Evolutionary conservation across 2,113 vertebrate species (phyloP).

Genomic region (Lophochroa leadbeateri): DNA sequence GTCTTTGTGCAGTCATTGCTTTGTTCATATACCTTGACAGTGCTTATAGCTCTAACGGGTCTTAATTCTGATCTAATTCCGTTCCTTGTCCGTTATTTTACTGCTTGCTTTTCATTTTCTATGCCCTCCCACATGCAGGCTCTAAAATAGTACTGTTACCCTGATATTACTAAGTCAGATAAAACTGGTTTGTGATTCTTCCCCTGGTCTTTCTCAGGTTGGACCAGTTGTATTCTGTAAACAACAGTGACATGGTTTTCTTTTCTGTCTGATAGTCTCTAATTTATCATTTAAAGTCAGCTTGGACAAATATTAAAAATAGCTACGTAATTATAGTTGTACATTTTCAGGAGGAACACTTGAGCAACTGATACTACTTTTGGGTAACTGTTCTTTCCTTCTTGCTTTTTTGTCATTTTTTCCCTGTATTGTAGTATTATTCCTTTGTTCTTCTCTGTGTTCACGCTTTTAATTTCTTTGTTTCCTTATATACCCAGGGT

Average conservation of each 20-base stretch:
- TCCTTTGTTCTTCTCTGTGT: background rate
- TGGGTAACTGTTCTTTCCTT: background rate
- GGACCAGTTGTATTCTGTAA: background rate
- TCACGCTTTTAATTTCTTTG: background rate
- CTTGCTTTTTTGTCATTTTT: background rate
- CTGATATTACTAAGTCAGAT: conserved; percentile 31
- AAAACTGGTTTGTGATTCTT: conserved; percentile 29
- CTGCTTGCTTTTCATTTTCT: conserved; percentile 59
- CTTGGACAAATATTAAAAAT: background rate
- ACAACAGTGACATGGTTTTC: background rate
- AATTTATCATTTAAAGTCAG: background rate
- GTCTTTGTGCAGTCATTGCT: background rate
- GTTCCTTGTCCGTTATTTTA: conserved; percentile 61
- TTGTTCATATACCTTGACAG: conserved; percentile 38
- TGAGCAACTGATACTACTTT: background rate
- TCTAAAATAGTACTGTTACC: conserved; percentile 24
- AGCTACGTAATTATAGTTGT: background rate
- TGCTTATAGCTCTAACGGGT: conserved; percentile 24
- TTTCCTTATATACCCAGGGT: background rate
- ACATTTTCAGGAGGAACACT: background rate
- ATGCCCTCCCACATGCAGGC: conserved; percentile 9
- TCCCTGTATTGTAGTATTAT: background rate
- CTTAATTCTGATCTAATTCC: conserved; percentile 50
- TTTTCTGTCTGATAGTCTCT: background rate
- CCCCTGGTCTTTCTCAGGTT: background rate